Percentiles rank a stretch among this genome's conserved stretches.
phyloP scores from a whole-genome alignment of 2,888 invertebrate species.

The Lycophotia porphyrea region DNA sequence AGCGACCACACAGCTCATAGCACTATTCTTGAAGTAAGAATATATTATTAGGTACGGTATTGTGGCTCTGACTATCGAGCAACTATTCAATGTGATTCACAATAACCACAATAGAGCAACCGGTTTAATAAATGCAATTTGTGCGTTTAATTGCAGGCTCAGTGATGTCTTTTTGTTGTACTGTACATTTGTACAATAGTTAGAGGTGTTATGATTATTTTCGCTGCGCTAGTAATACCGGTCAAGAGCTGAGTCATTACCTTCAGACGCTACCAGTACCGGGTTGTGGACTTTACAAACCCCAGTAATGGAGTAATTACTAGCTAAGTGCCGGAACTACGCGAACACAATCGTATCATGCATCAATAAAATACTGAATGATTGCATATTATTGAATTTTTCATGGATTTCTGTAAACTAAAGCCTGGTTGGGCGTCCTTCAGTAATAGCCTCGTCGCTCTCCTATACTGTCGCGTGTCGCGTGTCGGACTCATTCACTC shows the following conservation, averaged over 20 bases:
- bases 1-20: background rate
- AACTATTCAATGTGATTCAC: slow-evolving; percentile 7
- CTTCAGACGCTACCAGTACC: background rate
- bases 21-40: background rate
- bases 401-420: background rate
- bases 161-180: background rate
- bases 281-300: background rate
- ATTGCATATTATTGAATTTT: background rate
- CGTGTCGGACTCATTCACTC: too few species aligned
- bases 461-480: too few species aligned
- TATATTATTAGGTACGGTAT: background rate
- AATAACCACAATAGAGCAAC: background rate
- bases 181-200: background rate
- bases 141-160: slow-evolving; percentile 19
- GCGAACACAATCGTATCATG: slow-evolving; percentile 6
- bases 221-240: background rate
- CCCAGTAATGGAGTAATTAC: background rate
- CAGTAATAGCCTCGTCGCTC: background rate
- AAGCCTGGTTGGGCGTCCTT: background rate
- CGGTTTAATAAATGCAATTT: background rate
- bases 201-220: background rate
- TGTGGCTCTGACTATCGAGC: background rate
- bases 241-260: background rate
- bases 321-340: slow-evolving; percentile 17
- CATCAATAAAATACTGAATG: background rate